Base-by-base conservation (phyloP, 2,797 vertebrate species). In the Crenuchus spilurus region DNA sequence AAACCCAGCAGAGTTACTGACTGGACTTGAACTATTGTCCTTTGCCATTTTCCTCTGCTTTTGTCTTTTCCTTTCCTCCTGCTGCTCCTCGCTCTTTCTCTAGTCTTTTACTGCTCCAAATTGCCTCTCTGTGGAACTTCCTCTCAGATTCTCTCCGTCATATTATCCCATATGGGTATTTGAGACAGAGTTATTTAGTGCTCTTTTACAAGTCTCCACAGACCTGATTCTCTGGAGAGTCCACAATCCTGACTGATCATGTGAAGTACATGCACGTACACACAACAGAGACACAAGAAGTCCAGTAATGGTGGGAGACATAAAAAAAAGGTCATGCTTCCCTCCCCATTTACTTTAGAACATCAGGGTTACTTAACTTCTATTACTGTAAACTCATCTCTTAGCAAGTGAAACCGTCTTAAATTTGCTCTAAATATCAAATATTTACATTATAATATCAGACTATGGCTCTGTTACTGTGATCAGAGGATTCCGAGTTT, bases 71-170 rank as follows among this genome's bases (percentile, higher is more conserved):
- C 22, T 6, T 51, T 35, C 13, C 18, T 41, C 33, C 37, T 54
- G 11, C 30, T 75, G 48, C 48, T 3, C 24, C 26, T 33, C 18
- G 49, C 68, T 74, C 58, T 9, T n/a, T 63, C 55, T 69, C 62
- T 60, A 3, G 24, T 6, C 33, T 30, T 69, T 76, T 66, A 74
- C 54, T 70, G 85, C 63, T 85, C 83, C 70, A 18, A 75, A 72
- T 68, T 48, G 37, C 26, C 72, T 84, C 75, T 86, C 91, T 54
- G 16, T 64, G 67, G 48, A 22, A 68, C 51, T 46, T 74, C 67
- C 57, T 71, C 61, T 60, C 61, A 52, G 55, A 60, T 66, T 41
- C 18, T 52, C 65, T 64, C 16, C n/a, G 2, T 68, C 49, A 49
- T 63, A 55, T 73, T 68, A 46, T 77, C 61, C 54, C 49, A 39